Percentiles rank a stretch among this genome's conserved stretches.
phyloP scores from a whole-genome alignment of 1,140 invertebrate species.

The Drosophila saltans region DNA sequence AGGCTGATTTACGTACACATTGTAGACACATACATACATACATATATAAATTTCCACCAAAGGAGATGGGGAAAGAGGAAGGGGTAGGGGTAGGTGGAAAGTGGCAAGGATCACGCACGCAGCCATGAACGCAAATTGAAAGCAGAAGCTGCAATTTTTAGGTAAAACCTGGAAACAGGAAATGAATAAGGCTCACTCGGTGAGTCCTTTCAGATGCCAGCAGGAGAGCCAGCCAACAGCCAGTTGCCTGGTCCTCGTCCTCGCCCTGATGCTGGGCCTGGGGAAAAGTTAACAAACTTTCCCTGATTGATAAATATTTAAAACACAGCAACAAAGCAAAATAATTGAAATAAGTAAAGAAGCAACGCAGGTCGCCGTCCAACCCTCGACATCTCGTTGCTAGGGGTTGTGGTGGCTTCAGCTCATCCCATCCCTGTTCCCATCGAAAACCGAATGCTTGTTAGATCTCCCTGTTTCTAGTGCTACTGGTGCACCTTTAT shows the following conservation, averaged over 20 bases:
- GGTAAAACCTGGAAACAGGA: constrained; percentile 31
- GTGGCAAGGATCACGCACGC: constrained; percentile 45
- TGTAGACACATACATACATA: constrained; percentile 1
- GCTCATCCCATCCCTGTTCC: neutral
- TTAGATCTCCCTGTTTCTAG: constrained; percentile 26
- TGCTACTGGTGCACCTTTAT: constrained; percentile 63
- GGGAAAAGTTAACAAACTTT: constrained; percentile 63
- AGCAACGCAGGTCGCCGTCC: constrained; percentile 39
- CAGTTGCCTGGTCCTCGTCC: constrained; percentile 2
- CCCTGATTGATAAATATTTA: constrained; percentile 81
- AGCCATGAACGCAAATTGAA: constrained; percentile 68
- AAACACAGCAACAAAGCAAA: constrained; percentile 78
- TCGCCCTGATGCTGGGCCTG: neutral
- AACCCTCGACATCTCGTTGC: constrained; percentile 14
- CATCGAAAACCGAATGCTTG: constrained; percentile 58
- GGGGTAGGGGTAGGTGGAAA: neutral
- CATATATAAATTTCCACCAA: constrained; percentile 17
- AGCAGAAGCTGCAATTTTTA: constrained; percentile 62
- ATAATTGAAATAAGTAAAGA: constrained; percentile 79
- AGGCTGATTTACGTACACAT: constrained; percentile 65
- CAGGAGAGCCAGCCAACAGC: neutral
- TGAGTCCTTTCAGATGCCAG: constrained; percentile 14
- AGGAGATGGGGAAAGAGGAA: neutral
- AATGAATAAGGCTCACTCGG: constrained; percentile 41
- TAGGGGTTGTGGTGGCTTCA: constrained; percentile 18